These are phyloP conservation scores for Propithecus deckenii DNA, from an alignment of 2,797 vertebrate genomes.

Conservation along the genomic window DNA sequence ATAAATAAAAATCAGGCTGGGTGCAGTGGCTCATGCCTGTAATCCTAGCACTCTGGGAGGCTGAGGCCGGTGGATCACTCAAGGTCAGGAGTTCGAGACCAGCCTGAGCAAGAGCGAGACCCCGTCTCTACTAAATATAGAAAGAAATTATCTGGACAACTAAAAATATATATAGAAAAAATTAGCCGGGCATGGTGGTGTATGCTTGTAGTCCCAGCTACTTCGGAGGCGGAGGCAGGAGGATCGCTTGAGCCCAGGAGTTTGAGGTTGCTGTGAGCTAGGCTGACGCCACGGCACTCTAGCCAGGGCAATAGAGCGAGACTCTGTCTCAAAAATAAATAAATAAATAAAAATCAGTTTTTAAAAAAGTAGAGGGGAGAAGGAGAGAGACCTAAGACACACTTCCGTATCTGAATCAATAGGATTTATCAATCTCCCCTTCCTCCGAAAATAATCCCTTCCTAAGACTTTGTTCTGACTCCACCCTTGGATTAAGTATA, in stretches of 20 bases:
- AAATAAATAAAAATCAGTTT: neutral
- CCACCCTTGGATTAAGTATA: neutral
- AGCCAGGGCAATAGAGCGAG: neutral
- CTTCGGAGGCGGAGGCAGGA: neutral
- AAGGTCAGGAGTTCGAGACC: too few relatives aligned
- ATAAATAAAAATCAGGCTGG: neutral
- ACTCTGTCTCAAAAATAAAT: neutral
- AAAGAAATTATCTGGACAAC: too few relatives aligned
- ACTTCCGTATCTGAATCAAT: neutral
- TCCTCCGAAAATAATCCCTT: neutral
- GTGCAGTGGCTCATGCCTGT: too few relatives aligned
- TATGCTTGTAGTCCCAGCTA: neutral
- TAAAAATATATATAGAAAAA: too few relatives aligned
- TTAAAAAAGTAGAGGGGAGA: neutral
- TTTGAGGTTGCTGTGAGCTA: neutral
- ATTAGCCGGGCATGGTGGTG: neutral
- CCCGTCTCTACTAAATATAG: too few relatives aligned
- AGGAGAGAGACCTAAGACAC: neutral
- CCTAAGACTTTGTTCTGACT: neutral
- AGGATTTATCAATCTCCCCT: neutral
- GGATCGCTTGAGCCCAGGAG: neutral
- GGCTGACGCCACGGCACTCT: neutral
- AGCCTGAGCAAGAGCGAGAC: too few relatives aligned
- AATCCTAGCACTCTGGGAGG: too few relatives aligned
- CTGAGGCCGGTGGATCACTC: too few relatives aligned